phyloP scores from a whole-genome alignment of 2,888 invertebrate genomes.

The Mythimna ferrago region DNA sequence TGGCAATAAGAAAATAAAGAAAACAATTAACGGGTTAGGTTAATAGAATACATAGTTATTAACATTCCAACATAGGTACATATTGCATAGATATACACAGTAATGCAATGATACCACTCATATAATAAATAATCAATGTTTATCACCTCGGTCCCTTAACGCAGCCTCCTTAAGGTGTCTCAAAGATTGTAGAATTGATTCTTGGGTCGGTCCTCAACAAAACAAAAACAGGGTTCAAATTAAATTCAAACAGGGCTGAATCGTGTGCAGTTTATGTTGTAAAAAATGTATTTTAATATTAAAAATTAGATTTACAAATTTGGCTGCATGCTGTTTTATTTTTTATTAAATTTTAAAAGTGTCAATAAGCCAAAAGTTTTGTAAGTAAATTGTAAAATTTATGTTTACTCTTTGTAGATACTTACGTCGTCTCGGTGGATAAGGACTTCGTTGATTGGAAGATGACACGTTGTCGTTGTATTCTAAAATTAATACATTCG shows the following conservation, averaged over 20 bases:
- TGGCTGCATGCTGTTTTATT: slow-evolving; percentile 58
- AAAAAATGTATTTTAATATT: slow-evolving; percentile 59
- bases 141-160: slow-evolving; percentile 81
- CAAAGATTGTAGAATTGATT: slow-evolving; percentile 82
- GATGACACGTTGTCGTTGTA: slow-evolving; percentile 96
- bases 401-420: slow-evolving; percentile 67
- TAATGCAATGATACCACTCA: slow-evolving; percentile 67
- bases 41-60: slow-evolving; percentile 53
- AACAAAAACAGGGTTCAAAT: slow-evolving; percentile 78
- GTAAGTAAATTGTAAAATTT: slow-evolving; percentile 29
- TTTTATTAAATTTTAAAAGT: slow-evolving; percentile 39
- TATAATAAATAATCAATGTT: slow-evolving; percentile 72
- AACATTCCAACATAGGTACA: slow-evolving; percentile 50
- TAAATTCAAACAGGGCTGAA: slow-evolving; percentile 67
- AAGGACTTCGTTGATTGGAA: slow-evolving; percentile 96
- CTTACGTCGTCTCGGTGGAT: slow-evolving; percentile 96
- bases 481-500: slow-evolving; percentile 87
- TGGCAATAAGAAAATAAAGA: slow-evolving; percentile 36
- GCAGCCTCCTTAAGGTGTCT: slow-evolving; percentile 83
- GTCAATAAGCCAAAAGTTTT: slow-evolving; percentile 48
- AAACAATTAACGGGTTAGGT: slow-evolving; percentile 39
- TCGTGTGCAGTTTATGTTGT: slow-evolving; percentile 66
- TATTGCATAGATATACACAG: slow-evolving; percentile 60
- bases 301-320: slow-evolving; percentile 57
- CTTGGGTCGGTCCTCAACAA: slow-evolving; percentile 83